Conservation (phyloP, 2,113 vertebrate genomes). For the Myrmecophaga tridactyla region DNA sequence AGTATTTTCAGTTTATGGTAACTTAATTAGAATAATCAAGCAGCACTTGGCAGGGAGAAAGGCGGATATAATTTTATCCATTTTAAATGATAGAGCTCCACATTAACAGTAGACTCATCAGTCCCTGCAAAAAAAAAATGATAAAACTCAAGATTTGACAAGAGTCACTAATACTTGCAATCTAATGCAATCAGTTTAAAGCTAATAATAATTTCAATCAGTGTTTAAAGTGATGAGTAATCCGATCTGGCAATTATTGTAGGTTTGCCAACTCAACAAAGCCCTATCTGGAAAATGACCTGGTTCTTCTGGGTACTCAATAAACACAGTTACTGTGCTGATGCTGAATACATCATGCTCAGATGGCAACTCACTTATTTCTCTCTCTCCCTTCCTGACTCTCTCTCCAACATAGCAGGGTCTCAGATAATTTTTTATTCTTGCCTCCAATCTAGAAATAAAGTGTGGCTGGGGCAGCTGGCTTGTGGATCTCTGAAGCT, state of each 20-base stretch:
- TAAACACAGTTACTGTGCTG: not conserved
- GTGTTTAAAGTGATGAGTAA: conserved; percentile 23
- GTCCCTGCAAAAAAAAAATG: not conserved
- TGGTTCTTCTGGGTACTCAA: not conserved
- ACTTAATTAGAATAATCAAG: not conserved
- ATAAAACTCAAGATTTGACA: not conserved
- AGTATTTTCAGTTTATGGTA: conserved; percentile 7
- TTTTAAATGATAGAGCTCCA: not conserved
- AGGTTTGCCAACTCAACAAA: not conserved
- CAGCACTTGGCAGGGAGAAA: not conserved
- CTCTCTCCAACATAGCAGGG: not conserved
- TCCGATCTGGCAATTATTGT: conserved; percentile 24
- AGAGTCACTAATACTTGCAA: not conserved
- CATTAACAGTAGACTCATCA: not conserved
- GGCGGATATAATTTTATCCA: not conserved
- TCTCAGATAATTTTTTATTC: not conserved
- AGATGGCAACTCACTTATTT: not conserved
- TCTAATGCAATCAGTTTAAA: conserved; percentile 2
- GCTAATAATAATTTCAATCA: conserved; percentile 52
- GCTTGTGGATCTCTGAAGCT: not conserved
- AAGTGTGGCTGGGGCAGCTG: not conserved
- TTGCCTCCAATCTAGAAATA: not conserved
- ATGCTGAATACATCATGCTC: not conserved
- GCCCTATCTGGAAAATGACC: not conserved
- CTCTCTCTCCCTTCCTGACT: not conserved